These are phyloP conservation scores for Palloptera scutellata DNA, from an alignment of 2,888 invertebrate species.

Conservation along the genomic window DNA sequence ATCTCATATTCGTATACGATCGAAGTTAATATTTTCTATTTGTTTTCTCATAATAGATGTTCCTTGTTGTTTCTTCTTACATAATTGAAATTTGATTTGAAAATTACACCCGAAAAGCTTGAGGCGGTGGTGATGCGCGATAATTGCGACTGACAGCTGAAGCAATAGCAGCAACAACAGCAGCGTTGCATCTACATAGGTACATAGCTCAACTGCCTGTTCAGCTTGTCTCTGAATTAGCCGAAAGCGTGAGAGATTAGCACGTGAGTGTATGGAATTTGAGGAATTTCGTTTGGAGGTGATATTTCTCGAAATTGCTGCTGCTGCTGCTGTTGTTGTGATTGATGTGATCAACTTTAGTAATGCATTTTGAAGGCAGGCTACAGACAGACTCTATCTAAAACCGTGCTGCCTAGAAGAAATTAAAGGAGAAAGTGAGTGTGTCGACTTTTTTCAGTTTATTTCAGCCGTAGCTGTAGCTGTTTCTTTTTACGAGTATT, in stretches of 20 bases:
- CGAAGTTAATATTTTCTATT: too few species aligned
- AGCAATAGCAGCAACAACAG: background rate
- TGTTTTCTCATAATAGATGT: too few species aligned
- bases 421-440: too few species aligned
- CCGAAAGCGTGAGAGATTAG: constrained; percentile 24
- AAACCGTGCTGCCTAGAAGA: too few species aligned
- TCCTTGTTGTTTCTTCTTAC: too few species aligned
- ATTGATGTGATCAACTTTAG: constrained; percentile 21
- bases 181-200: background rate
- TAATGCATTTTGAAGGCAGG: constrained; percentile 26
- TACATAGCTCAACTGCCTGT: background rate
- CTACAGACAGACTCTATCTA: constrained; percentile 18
- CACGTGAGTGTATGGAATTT: constrained; percentile 10
- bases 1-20: too few species aligned
- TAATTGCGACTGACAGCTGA: constrained; percentile 29
- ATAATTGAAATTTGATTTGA: too few species aligned
- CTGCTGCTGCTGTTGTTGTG: constrained; percentile 9
- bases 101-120: too few species aligned
- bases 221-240: constrained; percentile 20
- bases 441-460: too few species aligned
- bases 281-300: constrained; percentile 30
- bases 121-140: background rate
- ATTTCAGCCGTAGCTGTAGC: too few species aligned
- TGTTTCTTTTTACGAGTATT: too few species aligned
- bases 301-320: background rate